Percentiles rank a stretch among this genome's conserved stretches.
Evolutionary conservation across 1,140 invertebrate genomes (phyloP).

Genomic region (Fragariocoptes setiger): DNA sequence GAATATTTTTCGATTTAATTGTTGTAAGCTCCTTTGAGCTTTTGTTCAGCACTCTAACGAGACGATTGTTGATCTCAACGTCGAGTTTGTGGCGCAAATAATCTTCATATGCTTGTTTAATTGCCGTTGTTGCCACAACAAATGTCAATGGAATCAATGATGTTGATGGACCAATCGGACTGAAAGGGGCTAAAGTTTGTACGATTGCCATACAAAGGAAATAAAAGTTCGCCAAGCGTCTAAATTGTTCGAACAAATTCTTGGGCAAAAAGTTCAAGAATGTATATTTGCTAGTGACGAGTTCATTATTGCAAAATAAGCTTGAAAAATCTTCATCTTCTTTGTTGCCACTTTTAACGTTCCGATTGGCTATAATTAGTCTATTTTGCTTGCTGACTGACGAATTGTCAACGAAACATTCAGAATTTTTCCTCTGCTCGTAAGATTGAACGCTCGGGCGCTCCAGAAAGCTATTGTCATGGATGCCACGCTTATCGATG

Average conservation of each 20-base stretch:
- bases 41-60: slow-evolving; percentile 63
- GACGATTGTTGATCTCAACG: slow-evolving; percentile 66
- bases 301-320: slow-evolving; percentile 38
- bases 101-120: slow-evolving; percentile 91
- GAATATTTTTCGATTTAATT: slow-evolving; percentile 46
- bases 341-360: too few relatives aligned
- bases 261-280: slow-evolving; percentile 71
- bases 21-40: slow-evolving; percentile 50
- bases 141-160: slow-evolving; percentile 51
- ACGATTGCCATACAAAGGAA: slow-evolving; percentile 84
- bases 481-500: too few relatives aligned
- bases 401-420: too few relatives aligned
- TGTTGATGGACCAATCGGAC: slow-evolving; percentile 39
- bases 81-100: slow-evolving; percentile 54
- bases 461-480: too few relatives aligned
- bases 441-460: too few relatives aligned
- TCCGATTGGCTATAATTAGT: too few relatives aligned
- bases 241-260: slow-evolving; percentile 89
- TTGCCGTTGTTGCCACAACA: slow-evolving; percentile 73
- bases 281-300: slow-evolving; percentile 85
- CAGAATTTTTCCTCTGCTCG: too few relatives aligned
- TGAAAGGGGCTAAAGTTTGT: slow-evolving; percentile 58
- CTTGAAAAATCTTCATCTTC: slow-evolving; percentile 15
- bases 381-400: too few relatives aligned
- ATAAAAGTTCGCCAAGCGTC: slow-evolving; percentile 84